phyloP scores from a whole-genome alignment of 1,140 invertebrate genomes.

The Hycleus cichorii region DNA sequence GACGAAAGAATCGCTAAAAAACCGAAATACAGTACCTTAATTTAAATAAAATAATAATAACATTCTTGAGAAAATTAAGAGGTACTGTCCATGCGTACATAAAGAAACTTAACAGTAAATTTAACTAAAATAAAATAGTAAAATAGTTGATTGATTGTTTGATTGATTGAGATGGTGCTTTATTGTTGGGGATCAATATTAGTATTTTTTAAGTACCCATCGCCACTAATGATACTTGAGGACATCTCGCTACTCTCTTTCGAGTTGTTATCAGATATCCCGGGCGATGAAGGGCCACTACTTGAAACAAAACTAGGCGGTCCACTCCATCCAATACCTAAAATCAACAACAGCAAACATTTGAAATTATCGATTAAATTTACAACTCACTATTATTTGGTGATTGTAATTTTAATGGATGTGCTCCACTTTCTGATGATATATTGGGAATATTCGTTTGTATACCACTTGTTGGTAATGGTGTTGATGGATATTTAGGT shows the following conservation, averaged over 20 bases:
- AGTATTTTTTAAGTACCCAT: slow-evolving; percentile 45
- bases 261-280: slow-evolving; percentile 47
- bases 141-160: neutral
- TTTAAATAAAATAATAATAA: neutral
- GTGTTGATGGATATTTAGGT: slow-evolving; percentile 53
- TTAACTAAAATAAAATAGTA: slow-evolving; percentile 8
- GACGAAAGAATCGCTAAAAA: neutral
- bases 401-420: slow-evolving; percentile 38
- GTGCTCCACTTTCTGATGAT: neutral
- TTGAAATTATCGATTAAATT: neutral
- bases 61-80: slow-evolving; percentile 1
- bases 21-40: slow-evolving; percentile 3
- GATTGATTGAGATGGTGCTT: neutral
- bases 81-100: slow-evolving; percentile 3
- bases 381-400: slow-evolving; percentile 43
- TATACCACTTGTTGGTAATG: slow-evolving; percentile 37
- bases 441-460: slow-evolving; percentile 6
- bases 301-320: slow-evolving; percentile 54
- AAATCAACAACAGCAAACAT: slow-evolving; percentile 8
- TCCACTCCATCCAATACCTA: slow-evolving; percentile 51
- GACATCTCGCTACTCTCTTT: slow-evolving; percentile 56
- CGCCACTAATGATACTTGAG: slow-evolving; percentile 53
- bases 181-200: slow-evolving; percentile 6
- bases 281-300: slow-evolving; percentile 60
- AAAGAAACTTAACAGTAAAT: slow-evolving; percentile 2